Conservation (phyloP, 2,797 vertebrate genomes). For the Gorsachius magnificus region DNA sequence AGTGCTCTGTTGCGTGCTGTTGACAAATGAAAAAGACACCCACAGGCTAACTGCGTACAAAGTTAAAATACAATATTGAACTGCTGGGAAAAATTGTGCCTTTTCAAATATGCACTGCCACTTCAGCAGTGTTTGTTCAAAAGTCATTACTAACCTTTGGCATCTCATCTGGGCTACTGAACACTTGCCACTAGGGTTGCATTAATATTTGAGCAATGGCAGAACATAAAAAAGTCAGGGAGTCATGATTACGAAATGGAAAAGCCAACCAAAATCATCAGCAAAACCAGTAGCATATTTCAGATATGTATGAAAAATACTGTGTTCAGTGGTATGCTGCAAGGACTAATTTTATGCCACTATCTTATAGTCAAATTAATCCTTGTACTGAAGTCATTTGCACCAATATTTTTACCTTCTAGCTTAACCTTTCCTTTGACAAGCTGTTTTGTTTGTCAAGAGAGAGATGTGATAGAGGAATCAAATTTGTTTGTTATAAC, state of each 20-base stretch:
- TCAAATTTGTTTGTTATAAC: neutral
- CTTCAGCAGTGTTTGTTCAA: conserved; percentile 58
- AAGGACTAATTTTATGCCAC: neutral
- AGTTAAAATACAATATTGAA: conserved; percentile 58
- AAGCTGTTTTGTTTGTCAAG: neutral
- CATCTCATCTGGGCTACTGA: conserved; percentile 62
- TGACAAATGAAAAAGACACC: conserved; percentile 59
- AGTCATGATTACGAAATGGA: neutral
- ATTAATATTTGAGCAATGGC: conserved; percentile 62
- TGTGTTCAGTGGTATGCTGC: neutral
- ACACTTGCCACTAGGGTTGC: conserved; percentile 15
- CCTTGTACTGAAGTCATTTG: neutral
- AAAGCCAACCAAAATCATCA: conserved; percentile 10
- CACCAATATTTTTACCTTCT: neutral
- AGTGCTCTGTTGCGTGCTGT: conserved; percentile 5
- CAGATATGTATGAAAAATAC: neutral
- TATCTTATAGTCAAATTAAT: neutral
- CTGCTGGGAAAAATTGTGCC: neutral
- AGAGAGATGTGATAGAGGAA: neutral
- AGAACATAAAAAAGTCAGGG: conserved; percentile 29
- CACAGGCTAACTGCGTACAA: conserved; percentile 27
- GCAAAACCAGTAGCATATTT: conserved; percentile 29
- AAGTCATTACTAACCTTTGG: conserved; percentile 73
- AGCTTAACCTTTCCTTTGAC: neutral
- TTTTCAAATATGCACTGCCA: conserved; percentile 20